Evolutionary conservation across 2,797 vertebrate species (phyloP).

Genomic region (Thalassophryne amazonica): DNA sequence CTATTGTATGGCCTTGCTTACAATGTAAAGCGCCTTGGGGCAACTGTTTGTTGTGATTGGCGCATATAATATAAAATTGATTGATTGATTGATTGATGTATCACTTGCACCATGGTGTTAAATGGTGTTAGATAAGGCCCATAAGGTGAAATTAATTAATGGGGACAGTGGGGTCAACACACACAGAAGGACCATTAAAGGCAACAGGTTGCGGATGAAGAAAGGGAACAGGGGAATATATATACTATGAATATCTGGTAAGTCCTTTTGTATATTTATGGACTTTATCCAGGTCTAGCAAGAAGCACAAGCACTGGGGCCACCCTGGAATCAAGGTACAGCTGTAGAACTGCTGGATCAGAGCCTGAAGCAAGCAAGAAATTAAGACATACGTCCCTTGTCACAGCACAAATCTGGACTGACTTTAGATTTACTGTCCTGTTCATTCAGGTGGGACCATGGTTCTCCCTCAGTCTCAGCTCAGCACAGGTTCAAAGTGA

Average conservation of each 20-base stretch:
- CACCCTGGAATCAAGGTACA: constrained; percentile 45
- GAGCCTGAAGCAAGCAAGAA: constrained; percentile 50
- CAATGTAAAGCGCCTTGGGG: no score
- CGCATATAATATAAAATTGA: no score
- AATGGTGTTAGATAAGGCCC: no score
- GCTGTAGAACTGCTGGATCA: constrained; percentile 42
- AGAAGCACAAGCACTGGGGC: constrained; percentile 52
- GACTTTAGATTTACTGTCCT: constrained; percentile 76
- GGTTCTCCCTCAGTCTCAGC: constrained; percentile 59
- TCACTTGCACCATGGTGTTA: no score
- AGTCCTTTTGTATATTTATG: constrained; percentile 43
- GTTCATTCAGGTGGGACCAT: constrained; percentile 61
- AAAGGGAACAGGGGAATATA: constrained; percentile 4
- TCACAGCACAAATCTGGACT: constrained; percentile 51
- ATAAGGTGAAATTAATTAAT: no score
- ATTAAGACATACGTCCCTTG: constrained; percentile 65
- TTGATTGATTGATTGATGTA: no score
- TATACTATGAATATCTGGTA: constrained; percentile 45
- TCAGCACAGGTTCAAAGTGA: constrained; percentile 77
- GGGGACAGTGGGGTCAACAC: neutral
- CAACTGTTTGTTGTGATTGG: no score
- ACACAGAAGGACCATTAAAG: neutral
- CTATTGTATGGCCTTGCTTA: no score
- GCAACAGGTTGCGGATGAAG: neutral
- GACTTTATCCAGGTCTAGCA: constrained; percentile 43